Evolutionary conservation across 2,113 vertebrate species (phyloP).

Genomic region (Brienomyrus longianalis): DNA sequence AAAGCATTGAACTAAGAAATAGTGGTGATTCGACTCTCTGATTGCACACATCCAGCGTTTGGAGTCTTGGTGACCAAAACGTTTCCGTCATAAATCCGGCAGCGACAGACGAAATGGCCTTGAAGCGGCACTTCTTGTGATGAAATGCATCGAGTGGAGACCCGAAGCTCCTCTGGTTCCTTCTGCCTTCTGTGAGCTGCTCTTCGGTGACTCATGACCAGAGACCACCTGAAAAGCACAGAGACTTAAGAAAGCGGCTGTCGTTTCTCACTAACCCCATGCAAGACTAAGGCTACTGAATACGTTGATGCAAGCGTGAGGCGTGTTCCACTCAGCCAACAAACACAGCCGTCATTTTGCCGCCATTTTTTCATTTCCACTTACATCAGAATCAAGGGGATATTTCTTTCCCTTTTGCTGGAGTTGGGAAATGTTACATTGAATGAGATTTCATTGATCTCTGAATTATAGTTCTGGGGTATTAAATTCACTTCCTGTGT

Average conservation of each 20-base stretch:
- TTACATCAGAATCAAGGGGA: not conserved
- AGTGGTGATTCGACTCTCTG: conserved; percentile 15
- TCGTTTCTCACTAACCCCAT: not conserved
- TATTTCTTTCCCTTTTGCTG: conserved; percentile 10
- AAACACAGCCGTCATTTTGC: not conserved
- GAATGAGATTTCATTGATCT: not conserved
- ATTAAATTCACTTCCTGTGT: not conserved
- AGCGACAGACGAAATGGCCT: conserved; percentile 39
- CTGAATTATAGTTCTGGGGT: conserved; percentile 31
- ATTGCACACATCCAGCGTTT: conserved; percentile 45
- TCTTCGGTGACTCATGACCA: not conserved
- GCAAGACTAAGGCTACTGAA: not conserved
- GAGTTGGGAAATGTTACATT: not conserved
- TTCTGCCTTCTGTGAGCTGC: not conserved
- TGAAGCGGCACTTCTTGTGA: conserved; percentile 26
- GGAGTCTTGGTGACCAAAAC: conserved; percentile 51
- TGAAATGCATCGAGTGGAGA: not conserved
- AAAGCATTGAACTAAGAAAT: conserved; percentile 50
- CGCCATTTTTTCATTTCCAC: not conserved
- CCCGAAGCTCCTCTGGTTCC: not conserved
- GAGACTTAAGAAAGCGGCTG: not conserved
- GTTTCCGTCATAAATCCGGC: conserved; percentile 37
- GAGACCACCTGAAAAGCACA: not conserved
- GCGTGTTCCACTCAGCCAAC: too few relatives aligned
- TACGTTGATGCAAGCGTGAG: not conserved